A percentile compares a stretch with the other conserved stretches of the same genome.
phyloP scores from a whole-genome alignment of 2,888 invertebrate species.

The Noctua janthina region DNA sequence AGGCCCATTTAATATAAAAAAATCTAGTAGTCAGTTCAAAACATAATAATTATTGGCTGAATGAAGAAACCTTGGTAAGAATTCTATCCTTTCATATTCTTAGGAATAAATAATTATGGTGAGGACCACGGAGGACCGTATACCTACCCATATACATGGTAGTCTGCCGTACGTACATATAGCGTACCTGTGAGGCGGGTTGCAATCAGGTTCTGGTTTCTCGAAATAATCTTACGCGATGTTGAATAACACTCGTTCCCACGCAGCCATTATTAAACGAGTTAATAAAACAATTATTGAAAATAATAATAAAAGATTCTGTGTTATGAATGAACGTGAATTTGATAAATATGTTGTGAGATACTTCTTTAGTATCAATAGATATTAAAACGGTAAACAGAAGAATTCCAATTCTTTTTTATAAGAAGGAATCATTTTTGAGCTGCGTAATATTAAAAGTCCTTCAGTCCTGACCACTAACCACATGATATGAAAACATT shows the following conservation, averaged over 20 bases:
- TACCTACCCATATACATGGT: not conserved
- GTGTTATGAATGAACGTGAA: slow-evolving; percentile 44
- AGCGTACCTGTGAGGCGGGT: slow-evolving; percentile 49
- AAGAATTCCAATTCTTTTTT: not conserved
- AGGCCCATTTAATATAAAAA: too few species aligned
- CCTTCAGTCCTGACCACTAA: slow-evolving; percentile 22
- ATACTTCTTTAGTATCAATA: slow-evolving; percentile 1
- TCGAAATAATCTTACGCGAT: slow-evolving; percentile 64
- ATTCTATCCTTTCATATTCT: not conserved
- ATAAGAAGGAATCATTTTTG: not conserved
- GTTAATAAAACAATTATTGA: slow-evolving; percentile 57
- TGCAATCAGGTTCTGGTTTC: slow-evolving; percentile 61
- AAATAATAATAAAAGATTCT: slow-evolving; percentile 40
- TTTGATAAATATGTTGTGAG: slow-evolving; percentile 18
- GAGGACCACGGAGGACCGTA: slow-evolving; percentile 19
- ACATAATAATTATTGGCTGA: not conserved
- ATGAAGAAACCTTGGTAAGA: not conserved
- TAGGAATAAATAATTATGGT: slow-evolving; percentile 4
- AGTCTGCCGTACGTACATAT: slow-evolving; percentile 20
- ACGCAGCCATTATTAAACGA: slow-evolving; percentile 55
- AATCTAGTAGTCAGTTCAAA: not conserved
- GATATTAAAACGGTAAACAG: not conserved
- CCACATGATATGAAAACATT: slow-evolving; percentile 25
- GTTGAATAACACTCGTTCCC: slow-evolving; percentile 66
- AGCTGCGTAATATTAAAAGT: slow-evolving; percentile 10